phyloP scores from a whole-genome alignment of 1,140 invertebrate genomes.

The Zaprionus taronus region DNA sequence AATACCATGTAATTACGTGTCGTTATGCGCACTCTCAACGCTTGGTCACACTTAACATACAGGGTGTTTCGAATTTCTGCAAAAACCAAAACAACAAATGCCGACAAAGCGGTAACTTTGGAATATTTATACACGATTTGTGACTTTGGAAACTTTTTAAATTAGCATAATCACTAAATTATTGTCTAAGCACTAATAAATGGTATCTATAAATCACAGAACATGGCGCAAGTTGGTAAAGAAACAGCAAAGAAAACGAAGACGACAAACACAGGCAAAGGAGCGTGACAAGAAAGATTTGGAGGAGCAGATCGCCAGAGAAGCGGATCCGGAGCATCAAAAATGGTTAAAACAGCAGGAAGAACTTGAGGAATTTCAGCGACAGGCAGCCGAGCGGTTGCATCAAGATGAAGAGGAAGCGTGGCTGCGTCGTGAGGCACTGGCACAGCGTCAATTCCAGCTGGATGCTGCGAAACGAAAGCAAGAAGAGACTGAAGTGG shows the following conservation, averaged over 20 bases:
- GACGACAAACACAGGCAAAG: conserved; percentile 81
- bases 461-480: conserved; percentile 74
- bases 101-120: conserved; percentile 31
- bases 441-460: conserved; percentile 81
- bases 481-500: conserved; percentile 47
- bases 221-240: conserved; percentile 85
- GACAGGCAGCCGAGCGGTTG: conserved; percentile 61
- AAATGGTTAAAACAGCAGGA: conserved; percentile 65
- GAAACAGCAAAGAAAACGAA: conserved; percentile 84
- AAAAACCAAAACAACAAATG: conserved; percentile 23
- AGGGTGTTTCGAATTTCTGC: conserved; percentile 3
- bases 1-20: neutral
- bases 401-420: conserved; percentile 70
- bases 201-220: conserved; percentile 17
- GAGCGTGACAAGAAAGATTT: conserved; percentile 65
- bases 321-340: conserved; percentile 75
- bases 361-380: conserved; percentile 68
- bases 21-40: neutral
- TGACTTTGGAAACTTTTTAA: neutral
- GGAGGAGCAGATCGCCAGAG: conserved; percentile 52
- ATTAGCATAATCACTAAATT: neutral
- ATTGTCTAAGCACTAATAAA: neutral
- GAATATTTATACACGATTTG: neutral
- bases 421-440: conserved; percentile 84
- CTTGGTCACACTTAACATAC: neutral